Evolutionary conservation across 2,888 invertebrate genomes (phyloP), one percentile per base, ranked within the genome.

Genomic region (Pachydiplax longipennis): DNA sequence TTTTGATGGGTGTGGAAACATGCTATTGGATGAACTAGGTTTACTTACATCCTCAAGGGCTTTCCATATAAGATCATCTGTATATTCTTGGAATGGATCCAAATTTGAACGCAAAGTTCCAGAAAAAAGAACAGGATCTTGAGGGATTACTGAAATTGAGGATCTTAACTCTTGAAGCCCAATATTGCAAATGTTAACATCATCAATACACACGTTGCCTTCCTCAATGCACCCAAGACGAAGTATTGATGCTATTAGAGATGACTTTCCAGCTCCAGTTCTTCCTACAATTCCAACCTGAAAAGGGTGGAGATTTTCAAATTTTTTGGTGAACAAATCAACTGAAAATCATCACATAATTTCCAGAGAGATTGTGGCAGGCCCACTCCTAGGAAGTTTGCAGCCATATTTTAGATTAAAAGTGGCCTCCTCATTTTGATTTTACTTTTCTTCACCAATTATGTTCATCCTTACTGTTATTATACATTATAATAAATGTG

Each of bases 71-170:
- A 96, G 95, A n/a, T 95, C 95, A 92, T 98, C 98, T 0, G 95
- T 95, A 93, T 97, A 97, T 93, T 97, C 96, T 91, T 97, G 96
- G 93, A 98, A 98, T 0, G 98, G 98, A 94, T 99, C 98, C 91
- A 99, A 95, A 94, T 99, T 99, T 93, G 97, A 96, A 3, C 99
- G 95, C 95, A 99, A 95, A 5, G 97, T 97, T 82, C 98, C 98
- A 0, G 97, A 97, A 94, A 99, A 97, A 83, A 98, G 94, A 90
- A 98, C 97, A 0, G 98, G 97, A 93, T 97, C 97, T 94, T 98
- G 97, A 0, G 98, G 97, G 92, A 98, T 98, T 93, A 98, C 98
- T 13, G 97, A 97, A 92, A 98, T 95, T 93, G 96, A 96, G 61
- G 96, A 96, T 91, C 98, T 95, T 18, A 98, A 95, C 93, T 97